phyloP scores from a whole-genome alignment of 2,113 vertebrate genomes.

The Odocoileus hemionus region DNA sequence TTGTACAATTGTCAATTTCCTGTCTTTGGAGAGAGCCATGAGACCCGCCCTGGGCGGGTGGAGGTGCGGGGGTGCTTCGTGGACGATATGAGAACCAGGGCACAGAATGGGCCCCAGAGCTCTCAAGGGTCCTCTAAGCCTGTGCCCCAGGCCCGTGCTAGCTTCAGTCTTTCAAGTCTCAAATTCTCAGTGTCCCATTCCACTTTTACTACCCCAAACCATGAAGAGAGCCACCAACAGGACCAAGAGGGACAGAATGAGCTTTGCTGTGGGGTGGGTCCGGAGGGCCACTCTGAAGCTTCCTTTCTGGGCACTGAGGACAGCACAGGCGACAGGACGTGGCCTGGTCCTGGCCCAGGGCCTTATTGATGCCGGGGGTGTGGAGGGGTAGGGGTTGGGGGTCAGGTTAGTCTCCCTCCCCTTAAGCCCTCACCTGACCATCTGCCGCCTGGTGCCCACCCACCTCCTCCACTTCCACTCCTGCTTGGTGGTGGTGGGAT shows the following conservation, averaged over 20 bases:
- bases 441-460: background rate
- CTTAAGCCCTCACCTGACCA: background rate
- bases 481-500: background rate
- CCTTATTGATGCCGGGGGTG: conserved; percentile 18
- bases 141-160: background rate
- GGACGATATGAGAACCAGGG: background rate
- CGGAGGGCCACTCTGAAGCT: background rate
- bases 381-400: background rate
- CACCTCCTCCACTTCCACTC: background rate
- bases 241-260: conserved; percentile 24
- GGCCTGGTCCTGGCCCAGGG: fast-evolving
- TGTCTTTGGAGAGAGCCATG: background rate
- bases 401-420: background rate
- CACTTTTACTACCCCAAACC: conserved; percentile 38
- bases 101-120: background rate
- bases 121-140: background rate
- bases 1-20: background rate
- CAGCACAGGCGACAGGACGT: background rate
- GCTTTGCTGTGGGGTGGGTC: background rate
- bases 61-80: no score
- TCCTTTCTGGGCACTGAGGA: background rate
- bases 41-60: no score
- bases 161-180: background rate
- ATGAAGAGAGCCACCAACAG: background rate
- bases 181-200: background rate